These are phyloP conservation scores for Esox niger DNA, from an alignment of 2,113 vertebrate genomes.

Conservation along the genomic window DNA sequence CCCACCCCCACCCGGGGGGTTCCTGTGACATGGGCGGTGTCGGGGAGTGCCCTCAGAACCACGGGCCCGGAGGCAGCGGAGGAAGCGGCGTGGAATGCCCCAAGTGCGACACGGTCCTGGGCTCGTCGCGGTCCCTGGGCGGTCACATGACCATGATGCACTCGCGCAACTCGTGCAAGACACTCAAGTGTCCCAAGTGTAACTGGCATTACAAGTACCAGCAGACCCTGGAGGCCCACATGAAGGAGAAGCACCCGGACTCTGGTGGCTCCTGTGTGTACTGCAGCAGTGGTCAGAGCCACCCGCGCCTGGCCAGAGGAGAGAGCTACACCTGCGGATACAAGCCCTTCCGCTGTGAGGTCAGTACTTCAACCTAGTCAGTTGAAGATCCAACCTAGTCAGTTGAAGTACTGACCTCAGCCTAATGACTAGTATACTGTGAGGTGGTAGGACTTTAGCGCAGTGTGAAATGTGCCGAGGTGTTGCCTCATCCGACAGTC, in stretches of 20 bases:
- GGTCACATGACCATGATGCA: slow-evolving; percentile 99
- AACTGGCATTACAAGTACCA: slow-evolving; percentile 99
- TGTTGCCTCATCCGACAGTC: too few species aligned
- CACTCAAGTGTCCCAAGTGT: slow-evolving; percentile 99
- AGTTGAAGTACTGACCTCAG: neutral
- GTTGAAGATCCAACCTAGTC: neutral
- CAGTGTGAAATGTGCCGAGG: neutral
- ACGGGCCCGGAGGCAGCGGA: slow-evolving; percentile 70
- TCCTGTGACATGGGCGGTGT: slow-evolving; percentile 85
- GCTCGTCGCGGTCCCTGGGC: slow-evolving; percentile 94
- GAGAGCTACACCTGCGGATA: slow-evolving; percentile 99
- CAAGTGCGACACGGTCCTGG: slow-evolving; percentile 95
- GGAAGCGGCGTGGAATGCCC: slow-evolving; percentile 97
- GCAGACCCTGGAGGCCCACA: slow-evolving; percentile 99
- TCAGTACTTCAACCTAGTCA: slow-evolving; percentile 32
- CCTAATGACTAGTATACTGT: neutral
- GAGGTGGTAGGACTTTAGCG: neutral
- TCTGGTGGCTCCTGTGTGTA: slow-evolving; percentile 90
- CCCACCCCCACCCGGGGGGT: slow-evolving; percentile 80
- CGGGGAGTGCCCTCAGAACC: slow-evolving; percentile 92
- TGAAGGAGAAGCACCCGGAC: slow-evolving; percentile 99
- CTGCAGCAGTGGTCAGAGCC: slow-evolving; percentile 95
- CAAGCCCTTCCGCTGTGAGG: slow-evolving; percentile 97
- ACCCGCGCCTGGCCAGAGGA: slow-evolving; percentile 93
- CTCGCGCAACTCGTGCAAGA: slow-evolving; percentile 99